Base-by-base conservation (phyloP, 2,888 invertebrate species). In the Drosophila melanosoma region DNA sequence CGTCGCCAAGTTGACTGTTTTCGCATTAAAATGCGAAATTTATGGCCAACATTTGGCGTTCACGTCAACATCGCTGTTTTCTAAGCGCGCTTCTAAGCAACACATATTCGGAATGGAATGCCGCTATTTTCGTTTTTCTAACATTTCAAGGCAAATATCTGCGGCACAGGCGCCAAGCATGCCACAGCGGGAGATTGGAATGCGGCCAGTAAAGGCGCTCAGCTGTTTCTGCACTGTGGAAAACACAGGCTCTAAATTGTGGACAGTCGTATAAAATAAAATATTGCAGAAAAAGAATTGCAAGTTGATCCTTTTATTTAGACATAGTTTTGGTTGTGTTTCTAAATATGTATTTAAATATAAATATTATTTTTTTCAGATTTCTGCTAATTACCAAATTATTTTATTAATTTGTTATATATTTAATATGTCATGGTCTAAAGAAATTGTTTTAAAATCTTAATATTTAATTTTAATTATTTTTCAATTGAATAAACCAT, bases 1-100 rank as follows among this genome's bases (percentile, higher is more conserved):
- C 92, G 92, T 92, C 90, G 91, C 83, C 90, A 90, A 91, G 91
- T 91, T 93, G 92, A 92, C 92, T 92, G 91, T 91, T 93, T 91
- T 92, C 92, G 82, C 91, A 92, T 92, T 90, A 92, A 92, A 91
- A 88, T 84, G 76, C 67, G 77, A 91, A 90, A 92, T 90, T 91
- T 90, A 91, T 91, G 81, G 76, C 76, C 78, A 40, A 32, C 51
- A 56, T 68, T 52, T 38, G 36, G 48, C 68, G 60, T 52, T 35
- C 54, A 59, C 53, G 33, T 29, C 48, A 35, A 8, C 64, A 56
- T 29, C 64, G 61, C 52, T 51, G 40, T 33, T 40, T 74, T 69
- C 78, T 74, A 78, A 74, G 58, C 79, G 10, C 33, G 26, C 69
- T 62, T 76, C 88, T 88, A 87, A 88, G 74, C 82, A 74, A 60